Conservation (phyloP, 2,797 vertebrate species). For the Coregonus sp. region DNA sequence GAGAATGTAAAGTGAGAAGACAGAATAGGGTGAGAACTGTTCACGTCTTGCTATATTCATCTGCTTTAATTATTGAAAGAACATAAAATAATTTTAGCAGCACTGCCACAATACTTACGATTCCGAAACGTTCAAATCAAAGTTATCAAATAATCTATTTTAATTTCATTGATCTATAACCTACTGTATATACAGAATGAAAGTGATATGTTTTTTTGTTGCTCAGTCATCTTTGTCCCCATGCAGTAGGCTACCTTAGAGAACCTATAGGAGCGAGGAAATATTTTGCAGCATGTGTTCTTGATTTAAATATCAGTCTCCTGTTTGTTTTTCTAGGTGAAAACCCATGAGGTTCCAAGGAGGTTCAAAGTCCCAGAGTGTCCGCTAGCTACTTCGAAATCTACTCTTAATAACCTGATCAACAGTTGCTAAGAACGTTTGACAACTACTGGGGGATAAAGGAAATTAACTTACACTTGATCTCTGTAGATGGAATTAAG, state of each 20-base stretch:
- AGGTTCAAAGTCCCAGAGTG: background rate
- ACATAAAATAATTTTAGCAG: background rate
- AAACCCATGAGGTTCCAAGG: background rate
- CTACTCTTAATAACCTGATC: background rate
- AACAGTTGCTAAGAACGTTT: background rate
- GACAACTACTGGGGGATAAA: slow-evolving; percentile 12
- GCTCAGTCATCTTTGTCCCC: background rate
- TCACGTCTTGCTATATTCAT: background rate
- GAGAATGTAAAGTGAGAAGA: background rate
- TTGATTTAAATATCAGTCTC: background rate
- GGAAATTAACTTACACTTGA: slow-evolving; percentile 10
- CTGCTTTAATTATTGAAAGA: background rate
- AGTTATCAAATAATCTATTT: background rate
- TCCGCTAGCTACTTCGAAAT: background rate
- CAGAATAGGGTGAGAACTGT: background rate
- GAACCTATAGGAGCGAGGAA: background rate
- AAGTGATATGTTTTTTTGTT: too few relatives aligned
- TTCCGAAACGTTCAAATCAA: background rate
- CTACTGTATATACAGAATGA: too few relatives aligned
- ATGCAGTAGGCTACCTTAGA: background rate
- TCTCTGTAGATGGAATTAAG: background rate
- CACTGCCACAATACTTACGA: background rate
- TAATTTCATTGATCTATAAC: too few relatives aligned
- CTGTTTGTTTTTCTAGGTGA: slow-evolving; percentile 3
- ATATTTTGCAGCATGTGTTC: background rate